Base-by-base conservation (phyloP, 2,113 vertebrate genomes). In the Ptychochromis oligacanthus region DNA sequence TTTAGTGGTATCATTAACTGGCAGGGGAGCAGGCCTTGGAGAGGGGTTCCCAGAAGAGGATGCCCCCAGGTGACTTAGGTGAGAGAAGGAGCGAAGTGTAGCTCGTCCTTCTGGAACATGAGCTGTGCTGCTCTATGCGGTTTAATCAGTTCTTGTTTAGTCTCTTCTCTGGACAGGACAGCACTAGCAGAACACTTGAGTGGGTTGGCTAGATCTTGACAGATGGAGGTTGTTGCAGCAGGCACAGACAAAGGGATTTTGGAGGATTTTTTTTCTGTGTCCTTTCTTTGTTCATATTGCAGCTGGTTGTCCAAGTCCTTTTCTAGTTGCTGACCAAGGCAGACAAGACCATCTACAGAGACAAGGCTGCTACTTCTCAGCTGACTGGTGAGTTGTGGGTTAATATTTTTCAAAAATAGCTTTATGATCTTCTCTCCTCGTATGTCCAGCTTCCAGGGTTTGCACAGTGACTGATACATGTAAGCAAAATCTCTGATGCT, bases 251-350 rank as follows among this genome's bases (percentile, higher is more conserved):
- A 3, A 34, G 5, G 31, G 31, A 34, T 3, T 34, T 34, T 34
- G 31, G 31, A 34, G 31, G 31, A 34, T 34, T 34, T 31, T 31
- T 31, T 31, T 31, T 31, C 28, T 31, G 28, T 31, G 28, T 31
- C 28, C 20, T 52, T 58, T 3, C 13, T 61, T 14, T 59, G 24
- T 18, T 70, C 26, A 65, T 79, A 49, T 1, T 57, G 22, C 13
- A 31, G 17, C 24, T 54, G 28, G 12, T 60, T 46, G 20, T 57
- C n/a, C 12, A 1, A 4, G 59, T 76, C 34, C 58, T 34, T 75
- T n/a, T 82, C 72, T 52, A 82, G 36, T 43, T 76, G 72, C 11
- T 82, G 81, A 11, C 72, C 81, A 8, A 76, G 28, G 10, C 54
- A 2, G 7, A 87, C 77, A 3, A 86, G 40, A 24, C 58, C 40